phyloP scores from a whole-genome alignment of 2,113 vertebrate species.

The Hippotragus niger region DNA sequence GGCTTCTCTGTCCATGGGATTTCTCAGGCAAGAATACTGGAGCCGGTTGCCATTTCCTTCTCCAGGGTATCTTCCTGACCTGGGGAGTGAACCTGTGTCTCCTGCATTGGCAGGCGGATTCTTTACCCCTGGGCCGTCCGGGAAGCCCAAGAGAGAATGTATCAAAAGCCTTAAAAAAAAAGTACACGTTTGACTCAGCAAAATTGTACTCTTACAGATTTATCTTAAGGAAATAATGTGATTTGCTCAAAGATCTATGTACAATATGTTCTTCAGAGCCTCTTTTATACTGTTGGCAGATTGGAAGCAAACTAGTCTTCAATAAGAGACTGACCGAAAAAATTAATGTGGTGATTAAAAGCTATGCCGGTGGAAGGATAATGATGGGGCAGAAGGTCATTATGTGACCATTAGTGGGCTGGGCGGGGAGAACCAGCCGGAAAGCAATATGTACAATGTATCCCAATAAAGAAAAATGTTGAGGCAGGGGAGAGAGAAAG shows the following conservation, averaged over 20 bases:
- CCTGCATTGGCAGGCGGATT: neutral
- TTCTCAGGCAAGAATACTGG: neutral
- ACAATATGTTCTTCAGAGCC: neutral
- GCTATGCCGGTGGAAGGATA: neutral
- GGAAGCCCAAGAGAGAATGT: neutral
- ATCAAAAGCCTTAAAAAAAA: neutral
- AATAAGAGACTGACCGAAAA: neutral
- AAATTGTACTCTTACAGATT: neutral
- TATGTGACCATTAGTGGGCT: rapidly evolving
- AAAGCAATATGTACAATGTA: rapidly evolving
- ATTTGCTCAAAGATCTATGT: neutral
- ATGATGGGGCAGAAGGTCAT: rapidly evolving
- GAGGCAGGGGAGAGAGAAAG: neutral
- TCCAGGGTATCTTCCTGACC: neutral
- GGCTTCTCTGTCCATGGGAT: neutral
- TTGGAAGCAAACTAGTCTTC: neutral
- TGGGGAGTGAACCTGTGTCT: neutral
- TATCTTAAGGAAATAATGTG: constrained; percentile 5
- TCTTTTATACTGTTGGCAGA: neutral
- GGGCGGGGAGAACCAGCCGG: neutral
- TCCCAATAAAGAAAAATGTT: neutral
- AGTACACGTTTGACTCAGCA: neutral
- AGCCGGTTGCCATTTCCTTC: neutral
- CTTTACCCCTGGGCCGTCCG: neutral
- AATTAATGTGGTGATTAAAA: neutral